Percentiles rank a stretch among this genome's conserved stretches.
These are phyloP conservation scores for Halcyon smyrnensis DNA, from an alignment of 2,797 vertebrate species.

Conservation along the genomic window DNA sequence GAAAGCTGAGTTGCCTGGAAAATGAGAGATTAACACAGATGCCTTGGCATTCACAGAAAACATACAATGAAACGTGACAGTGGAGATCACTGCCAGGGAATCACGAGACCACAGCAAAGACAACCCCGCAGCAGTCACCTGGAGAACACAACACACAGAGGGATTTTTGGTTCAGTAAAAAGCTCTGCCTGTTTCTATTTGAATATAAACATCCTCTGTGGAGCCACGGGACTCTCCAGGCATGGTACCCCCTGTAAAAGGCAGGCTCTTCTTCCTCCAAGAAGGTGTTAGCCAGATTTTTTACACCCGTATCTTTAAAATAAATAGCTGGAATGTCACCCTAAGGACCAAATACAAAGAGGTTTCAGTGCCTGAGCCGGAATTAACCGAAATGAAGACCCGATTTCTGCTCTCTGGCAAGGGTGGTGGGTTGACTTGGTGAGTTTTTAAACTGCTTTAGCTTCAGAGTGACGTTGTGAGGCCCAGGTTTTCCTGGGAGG, in stretches of 20 bases:
- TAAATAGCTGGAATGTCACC: neutral
- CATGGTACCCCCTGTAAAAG: neutral
- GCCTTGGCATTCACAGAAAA: neutral
- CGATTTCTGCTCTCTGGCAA: neutral
- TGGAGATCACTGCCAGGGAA: neutral
- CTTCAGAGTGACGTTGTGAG: neutral
- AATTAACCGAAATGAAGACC: neutral
- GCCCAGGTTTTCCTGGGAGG: neutral
- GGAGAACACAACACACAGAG: rapidly evolving
- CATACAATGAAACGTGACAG: neutral
- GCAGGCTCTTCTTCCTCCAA: neutral
- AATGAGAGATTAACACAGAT: neutral
- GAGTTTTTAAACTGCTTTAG: neutral
- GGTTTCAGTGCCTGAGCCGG: neutral
- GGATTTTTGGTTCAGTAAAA: neutral
- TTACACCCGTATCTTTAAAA: neutral
- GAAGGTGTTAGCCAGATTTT: neutral
- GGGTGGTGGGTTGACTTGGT: neutral
- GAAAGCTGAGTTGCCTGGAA: neutral
- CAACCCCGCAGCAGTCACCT: neutral
- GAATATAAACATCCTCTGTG: neutral
- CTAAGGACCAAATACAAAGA: neutral
- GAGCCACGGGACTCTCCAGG: neutral
- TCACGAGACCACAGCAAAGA: neutral
- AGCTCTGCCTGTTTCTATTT: neutral